phyloP scores from a whole-genome alignment of 2,797 vertebrate species.

The Philypnodon macrostomus region DNA sequence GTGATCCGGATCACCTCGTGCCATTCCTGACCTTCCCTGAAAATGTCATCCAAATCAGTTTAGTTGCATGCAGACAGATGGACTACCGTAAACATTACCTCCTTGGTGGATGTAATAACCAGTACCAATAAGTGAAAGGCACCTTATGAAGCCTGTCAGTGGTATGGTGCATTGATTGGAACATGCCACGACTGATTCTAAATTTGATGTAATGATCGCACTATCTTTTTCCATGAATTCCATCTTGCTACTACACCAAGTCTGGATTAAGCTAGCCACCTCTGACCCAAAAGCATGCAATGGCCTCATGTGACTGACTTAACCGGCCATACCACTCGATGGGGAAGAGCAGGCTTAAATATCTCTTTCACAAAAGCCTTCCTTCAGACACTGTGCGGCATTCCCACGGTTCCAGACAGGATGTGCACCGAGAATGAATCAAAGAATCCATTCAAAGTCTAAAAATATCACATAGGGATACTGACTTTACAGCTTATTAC shows the following conservation, averaged over 20 bases:
- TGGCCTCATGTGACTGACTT: conserved; percentile 2
- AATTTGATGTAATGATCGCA: too few species aligned
- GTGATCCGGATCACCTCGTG: too few species aligned
- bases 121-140: too few species aligned
- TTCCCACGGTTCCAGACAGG: conserved; percentile 7
- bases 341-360: background rate
- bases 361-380: background rate
- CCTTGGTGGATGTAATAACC: too few species aligned
- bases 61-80: too few species aligned
- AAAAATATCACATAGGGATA: conserved; percentile 1
- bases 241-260: conserved; percentile 5
- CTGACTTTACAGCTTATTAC: too few species aligned
- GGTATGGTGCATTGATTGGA: too few species aligned
- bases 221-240: background rate
- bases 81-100: too few species aligned
- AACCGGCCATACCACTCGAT: background rate
- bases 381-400: background rate
- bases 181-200: too few species aligned
- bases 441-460: background rate
- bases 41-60: too few species aligned
- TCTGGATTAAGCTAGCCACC: conserved; percentile 14
- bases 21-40: too few species aligned
- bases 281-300: conserved; percentile 23
- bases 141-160: too few species aligned
- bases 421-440: background rate